Base-by-base conservation (phyloP, 2,113 vertebrate genomes). In the Garra rufa region DNA sequence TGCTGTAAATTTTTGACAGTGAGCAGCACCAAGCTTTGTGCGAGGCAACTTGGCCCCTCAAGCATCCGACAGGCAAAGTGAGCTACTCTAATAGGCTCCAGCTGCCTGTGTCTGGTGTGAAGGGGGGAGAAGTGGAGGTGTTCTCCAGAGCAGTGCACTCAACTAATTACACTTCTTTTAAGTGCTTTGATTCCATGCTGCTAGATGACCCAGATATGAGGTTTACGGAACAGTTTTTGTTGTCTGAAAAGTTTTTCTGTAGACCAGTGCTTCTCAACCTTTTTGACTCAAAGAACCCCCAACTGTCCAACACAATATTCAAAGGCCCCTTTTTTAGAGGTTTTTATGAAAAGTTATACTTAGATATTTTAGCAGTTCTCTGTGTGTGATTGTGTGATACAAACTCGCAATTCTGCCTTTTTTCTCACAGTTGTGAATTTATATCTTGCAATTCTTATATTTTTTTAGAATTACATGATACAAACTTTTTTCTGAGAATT, bases 171-270 rank as follows among this genome's bases (percentile, higher is more conserved):
- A 88, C 71, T 30, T 78, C 14, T 85, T 87, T 87, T 89, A 79
- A 83, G 79, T 86, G 82, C 79, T 89, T 44, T 43, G 84, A 86
- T 85, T 88, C 90, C 89, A 86, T 79, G 90, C 91, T 92, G 91
- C 63, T 94, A 81, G 28, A 30, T 92, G 91, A 95, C 91, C 92
- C 87, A 93, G 83, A 92, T 95, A 90, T 79, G 11, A 84, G 83
- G 85, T 69, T 82, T 85, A 26, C 46, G 50, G 55, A 87, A 87
- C 78, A 82, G 48, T 75, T 67, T 61, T 69, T 77, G 21, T 76
- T 82, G 24, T 82, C 28, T n/a, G 38, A 61, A 63, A 41, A 82
- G 57, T 67, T 69, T 80, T 76, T 38, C 46, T 52, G 9, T 52
- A 83, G 24, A 24, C 34, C 70, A 44, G 21, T 46, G 38, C 15